A percentile compares a stretch with the other conserved stretches of the same genome.
These are phyloP conservation scores for Podarcis lilfordi DNA, from an alignment of 2,797 vertebrate genomes.

Conservation along the genomic window DNA sequence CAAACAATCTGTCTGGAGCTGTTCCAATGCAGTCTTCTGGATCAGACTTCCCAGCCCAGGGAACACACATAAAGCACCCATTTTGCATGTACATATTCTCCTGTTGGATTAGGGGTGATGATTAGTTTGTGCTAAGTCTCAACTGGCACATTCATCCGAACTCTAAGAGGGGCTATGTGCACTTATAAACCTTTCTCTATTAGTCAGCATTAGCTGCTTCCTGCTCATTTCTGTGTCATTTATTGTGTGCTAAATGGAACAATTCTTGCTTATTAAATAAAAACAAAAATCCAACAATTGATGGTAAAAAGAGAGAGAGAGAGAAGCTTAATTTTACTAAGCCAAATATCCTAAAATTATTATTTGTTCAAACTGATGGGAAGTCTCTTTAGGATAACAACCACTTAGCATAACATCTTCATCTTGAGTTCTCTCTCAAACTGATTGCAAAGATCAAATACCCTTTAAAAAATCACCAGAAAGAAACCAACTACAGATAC, in stretches of 20 bases:
- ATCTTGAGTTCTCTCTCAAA: background rate
- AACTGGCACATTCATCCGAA: background rate
- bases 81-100: background rate
- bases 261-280: background rate
- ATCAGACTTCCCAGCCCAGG: background rate
- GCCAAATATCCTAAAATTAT: background rate
- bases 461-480: background rate
- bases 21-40: background rate
- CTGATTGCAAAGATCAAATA: background rate
- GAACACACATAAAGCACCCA: background rate
- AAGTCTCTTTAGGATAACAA: background rate
- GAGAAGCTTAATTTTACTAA: background rate
- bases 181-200: conserved; percentile 2
- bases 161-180: background rate
- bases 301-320: background rate
- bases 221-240: background rate
- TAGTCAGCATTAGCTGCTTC: background rate
- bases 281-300: background rate
- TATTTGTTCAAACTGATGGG: background rate
- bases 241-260: background rate
- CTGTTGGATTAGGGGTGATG: background rate
- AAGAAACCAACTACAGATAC: background rate
- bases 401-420: background rate
- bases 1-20: background rate
- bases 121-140: background rate